A percentile compares a stretch with the other conserved stretches of the same genome.
Evolutionary conservation across 2,888 invertebrate genomes (phyloP).

Genomic region (Herminia tarsipennalis): DNA sequence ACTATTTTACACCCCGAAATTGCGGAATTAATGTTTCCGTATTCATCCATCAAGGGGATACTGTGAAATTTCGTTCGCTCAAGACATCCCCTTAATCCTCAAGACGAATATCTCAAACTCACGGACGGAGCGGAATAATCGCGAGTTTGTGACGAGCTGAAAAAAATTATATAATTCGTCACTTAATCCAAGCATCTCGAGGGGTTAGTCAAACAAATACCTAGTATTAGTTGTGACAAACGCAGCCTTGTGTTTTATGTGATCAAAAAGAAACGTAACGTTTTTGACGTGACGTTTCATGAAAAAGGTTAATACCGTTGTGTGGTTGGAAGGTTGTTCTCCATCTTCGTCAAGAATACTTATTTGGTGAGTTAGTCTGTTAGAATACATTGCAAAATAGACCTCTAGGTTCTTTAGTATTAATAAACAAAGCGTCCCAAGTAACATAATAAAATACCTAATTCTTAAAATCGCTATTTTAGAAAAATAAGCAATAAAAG

Average conservation of each 20-base stretch:
- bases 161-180: constrained; percentile 81
- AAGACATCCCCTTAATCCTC: constrained; percentile 77
- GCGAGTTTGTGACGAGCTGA: constrained; percentile 72
- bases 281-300: constrained; percentile 1
- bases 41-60: constrained; percentile 79
- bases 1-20: constrained; percentile 73
- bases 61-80: constrained; percentile 77
- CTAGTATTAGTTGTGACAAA: constrained; percentile 71
- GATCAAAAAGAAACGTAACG: constrained; percentile 30
- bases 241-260: constrained; percentile 42
- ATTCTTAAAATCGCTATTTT: constrained; percentile 30
- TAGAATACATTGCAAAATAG: too few relatives aligned
- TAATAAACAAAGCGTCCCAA: too few relatives aligned
- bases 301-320: background rate
- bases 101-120: constrained; percentile 83
- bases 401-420: too few relatives aligned
- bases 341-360: too few relatives aligned
- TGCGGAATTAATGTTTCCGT: constrained; percentile 75
- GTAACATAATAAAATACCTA: constrained; percentile 4
- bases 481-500: constrained; percentile 45
- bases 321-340: background rate
- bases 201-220: constrained; percentile 73
- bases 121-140: constrained; percentile 77
- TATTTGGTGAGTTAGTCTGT: too few relatives aligned
- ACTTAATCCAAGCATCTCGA: constrained; percentile 72